Conservation (phyloP, 2,113 vertebrate genomes). For the Datnioides undecimradiatus region DNA sequence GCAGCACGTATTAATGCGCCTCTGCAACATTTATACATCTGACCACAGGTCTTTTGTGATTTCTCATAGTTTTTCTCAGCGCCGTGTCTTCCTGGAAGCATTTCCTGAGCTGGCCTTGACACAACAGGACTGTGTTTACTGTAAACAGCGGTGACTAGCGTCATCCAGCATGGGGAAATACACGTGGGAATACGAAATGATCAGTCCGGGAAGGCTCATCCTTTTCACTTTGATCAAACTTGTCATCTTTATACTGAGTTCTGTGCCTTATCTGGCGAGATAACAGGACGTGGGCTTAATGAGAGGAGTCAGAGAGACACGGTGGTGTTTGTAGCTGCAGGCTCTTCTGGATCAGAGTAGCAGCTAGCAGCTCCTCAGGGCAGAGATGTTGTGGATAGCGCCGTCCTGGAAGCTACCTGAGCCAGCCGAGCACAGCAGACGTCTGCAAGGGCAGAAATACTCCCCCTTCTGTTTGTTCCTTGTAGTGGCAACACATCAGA, state of each 20-base stretch:
- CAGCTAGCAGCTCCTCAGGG: not conserved
- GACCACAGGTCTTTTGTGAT: not conserved
- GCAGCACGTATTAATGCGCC: not conserved
- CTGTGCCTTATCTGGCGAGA: not conserved
- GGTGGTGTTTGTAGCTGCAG: not conserved
- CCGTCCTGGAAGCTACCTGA: constrained; percentile 20
- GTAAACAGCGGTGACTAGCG: not conserved
- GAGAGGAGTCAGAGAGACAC: not conserved
- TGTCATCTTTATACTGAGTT: not conserved
- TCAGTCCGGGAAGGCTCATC: not conserved
- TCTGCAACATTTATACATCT: not conserved
- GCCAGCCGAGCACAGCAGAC: not conserved
- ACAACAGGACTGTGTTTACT: constrained; percentile 2
- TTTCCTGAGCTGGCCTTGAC: constrained; percentile 13
- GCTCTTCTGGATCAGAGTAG: not conserved
- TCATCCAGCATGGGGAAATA: not conserved
- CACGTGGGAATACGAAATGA: not conserved
- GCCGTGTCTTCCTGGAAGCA: not conserved
- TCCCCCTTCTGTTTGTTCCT: constrained; percentile 23
- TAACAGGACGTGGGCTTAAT: not conserved
- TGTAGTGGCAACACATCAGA: constrained; percentile 55
- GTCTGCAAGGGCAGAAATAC: constrained; percentile 16
- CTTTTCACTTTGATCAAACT: not conserved
- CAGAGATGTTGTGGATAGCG: not conserved
- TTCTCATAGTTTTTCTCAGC: not conserved